A percentile compares a stretch with the other conserved stretches of the same genome.
Conservation (phyloP, 2,888 invertebrate genomes). For the Drosophila antonietae region DNA sequence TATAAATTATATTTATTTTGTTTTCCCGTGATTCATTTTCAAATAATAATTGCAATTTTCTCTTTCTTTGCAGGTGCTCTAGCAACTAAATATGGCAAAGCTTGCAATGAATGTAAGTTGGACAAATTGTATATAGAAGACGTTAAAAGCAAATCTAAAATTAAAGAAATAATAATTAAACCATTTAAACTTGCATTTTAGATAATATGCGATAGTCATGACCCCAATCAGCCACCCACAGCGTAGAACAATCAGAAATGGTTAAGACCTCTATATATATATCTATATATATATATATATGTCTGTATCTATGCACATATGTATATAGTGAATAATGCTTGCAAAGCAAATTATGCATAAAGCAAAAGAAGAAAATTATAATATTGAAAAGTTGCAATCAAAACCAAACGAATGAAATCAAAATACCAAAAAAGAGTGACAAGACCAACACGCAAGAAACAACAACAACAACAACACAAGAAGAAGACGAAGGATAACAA, state of each 20-base stretch:
- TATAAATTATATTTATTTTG: background rate
- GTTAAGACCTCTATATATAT: conserved; percentile 8
- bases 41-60: background rate
- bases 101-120: conserved; percentile 32
- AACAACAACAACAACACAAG: background rate
- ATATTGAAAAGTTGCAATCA: conserved; percentile 31
- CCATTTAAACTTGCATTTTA: background rate
- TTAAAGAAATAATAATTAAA: background rate
- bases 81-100: conserved; percentile 21
- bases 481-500: conserved; percentile 24
- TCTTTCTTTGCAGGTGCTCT: conserved; percentile 27
- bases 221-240: conserved; percentile 34
- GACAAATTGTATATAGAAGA: no score
- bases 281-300: background rate
- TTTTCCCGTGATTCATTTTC: background rate
- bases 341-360: conserved; percentile 18
- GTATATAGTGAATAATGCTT: conserved; percentile 26
- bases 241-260: conserved; percentile 44
- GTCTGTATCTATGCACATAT: background rate
- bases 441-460: conserved; percentile 64
- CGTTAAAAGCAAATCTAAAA: background rate
- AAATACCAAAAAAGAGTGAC: conserved; percentile 58
- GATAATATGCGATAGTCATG: conserved; percentile 9
- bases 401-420: conserved; percentile 70
- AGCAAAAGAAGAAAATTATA: conserved; percentile 16